phyloP scores from a whole-genome alignment of 2,113 vertebrate genomes.

The Ceyx melanurus region DNA sequence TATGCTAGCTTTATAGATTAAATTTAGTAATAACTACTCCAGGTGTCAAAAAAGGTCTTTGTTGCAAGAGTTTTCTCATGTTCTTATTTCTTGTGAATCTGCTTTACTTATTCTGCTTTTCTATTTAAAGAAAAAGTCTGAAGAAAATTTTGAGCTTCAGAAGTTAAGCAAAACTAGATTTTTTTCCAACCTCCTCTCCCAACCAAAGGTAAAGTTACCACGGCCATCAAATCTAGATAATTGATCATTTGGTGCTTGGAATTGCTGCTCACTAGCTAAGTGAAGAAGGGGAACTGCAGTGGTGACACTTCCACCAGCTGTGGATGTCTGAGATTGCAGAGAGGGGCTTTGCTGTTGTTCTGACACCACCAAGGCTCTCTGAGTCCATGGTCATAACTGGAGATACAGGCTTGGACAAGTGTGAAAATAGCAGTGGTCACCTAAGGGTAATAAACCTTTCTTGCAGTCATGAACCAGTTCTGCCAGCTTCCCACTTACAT shows the following conservation, averaged over 20 bases:
- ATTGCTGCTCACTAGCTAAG: background rate
- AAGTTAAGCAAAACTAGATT: background rate
- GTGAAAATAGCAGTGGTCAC: background rate
- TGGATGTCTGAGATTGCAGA: background rate
- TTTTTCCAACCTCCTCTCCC: background rate
- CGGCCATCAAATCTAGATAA: background rate
- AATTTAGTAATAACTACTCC: background rate
- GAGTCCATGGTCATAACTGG: background rate
- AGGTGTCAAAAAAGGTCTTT: background rate
- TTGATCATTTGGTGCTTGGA: background rate
- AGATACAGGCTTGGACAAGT: background rate
- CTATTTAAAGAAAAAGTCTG: background rate
- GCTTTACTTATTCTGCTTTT: background rate
- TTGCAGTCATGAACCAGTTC: accelerated
- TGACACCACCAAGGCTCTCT: background rate
- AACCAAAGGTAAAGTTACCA: background rate
- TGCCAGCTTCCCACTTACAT: background rate
- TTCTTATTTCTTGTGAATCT: background rate
- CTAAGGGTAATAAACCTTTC: background rate
- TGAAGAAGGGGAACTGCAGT: background rate
- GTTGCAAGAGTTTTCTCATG: background rate
- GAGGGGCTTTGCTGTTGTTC: background rate
- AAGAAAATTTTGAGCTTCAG: background rate
- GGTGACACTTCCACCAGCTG: background rate
- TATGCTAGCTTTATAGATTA: background rate